phyloP scores from a whole-genome alignment of 2,113 vertebrate genomes.

The Scopus umbretta region DNA sequence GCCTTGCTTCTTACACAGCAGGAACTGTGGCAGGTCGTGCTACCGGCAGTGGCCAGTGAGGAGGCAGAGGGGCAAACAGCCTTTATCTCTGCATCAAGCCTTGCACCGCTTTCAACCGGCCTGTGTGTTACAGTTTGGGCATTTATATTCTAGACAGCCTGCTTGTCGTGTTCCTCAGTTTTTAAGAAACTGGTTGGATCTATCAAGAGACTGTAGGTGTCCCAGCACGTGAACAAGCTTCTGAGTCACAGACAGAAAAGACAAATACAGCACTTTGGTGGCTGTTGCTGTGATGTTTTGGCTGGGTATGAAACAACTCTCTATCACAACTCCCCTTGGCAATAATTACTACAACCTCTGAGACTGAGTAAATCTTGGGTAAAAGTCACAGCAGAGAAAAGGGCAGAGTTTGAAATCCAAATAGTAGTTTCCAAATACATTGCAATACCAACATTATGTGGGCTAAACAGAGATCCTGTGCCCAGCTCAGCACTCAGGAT shows the following conservation, averaged over 20 bases:
- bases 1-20: background rate
- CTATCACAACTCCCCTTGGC: background rate
- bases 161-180: background rate
- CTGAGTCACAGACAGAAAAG: background rate
- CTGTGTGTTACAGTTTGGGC: background rate
- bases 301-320: background rate
- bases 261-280: background rate
- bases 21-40: background rate
- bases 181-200: background rate
- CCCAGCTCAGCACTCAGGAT: background rate
- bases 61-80: background rate
- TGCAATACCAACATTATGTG: background rate
- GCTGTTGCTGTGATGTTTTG: background rate
- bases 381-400: constrained; percentile 26
- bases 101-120: background rate
- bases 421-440: background rate
- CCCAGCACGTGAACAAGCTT: background rate
- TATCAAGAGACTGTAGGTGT: background rate
- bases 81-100: background rate
- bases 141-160: background rate
- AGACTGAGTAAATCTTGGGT: constrained; percentile 6
- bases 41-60: background rate
- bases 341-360: background rate
- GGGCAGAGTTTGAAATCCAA: background rate
- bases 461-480: background rate